Conservation (phyloP, 2,113 vertebrate genomes). For the Muscicapa adusta region DNA sequence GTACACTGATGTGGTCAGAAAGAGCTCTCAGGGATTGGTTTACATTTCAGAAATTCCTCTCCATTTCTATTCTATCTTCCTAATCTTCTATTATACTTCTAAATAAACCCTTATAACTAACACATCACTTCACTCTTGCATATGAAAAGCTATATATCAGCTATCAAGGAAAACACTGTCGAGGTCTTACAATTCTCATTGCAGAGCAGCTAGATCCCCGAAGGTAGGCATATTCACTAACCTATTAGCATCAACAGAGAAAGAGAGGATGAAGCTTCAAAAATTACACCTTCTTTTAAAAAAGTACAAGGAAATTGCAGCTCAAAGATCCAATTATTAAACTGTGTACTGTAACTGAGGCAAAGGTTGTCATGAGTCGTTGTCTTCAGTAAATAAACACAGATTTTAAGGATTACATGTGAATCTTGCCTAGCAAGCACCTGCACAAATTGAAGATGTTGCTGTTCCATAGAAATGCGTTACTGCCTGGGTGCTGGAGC, state of each 20-base stretch:
- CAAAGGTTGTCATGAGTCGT: not conserved
- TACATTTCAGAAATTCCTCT: not conserved
- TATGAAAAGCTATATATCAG: not conserved
- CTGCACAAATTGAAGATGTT: not conserved
- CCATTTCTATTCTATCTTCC: not conserved
- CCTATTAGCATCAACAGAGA: not conserved
- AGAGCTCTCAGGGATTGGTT: not conserved
- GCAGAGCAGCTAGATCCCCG: not conserved
- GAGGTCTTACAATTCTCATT: not conserved
- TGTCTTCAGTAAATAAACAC: not conserved
- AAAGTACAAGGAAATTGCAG: not conserved
- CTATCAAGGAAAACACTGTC: not conserved
- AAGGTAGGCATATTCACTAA: not conserved
- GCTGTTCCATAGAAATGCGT: not conserved
- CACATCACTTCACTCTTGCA: not conserved
- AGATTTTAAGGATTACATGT: not conserved
- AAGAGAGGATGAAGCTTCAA: not conserved
- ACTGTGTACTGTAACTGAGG: not conserved
- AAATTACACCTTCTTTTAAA: not conserved
- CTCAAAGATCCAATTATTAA: not conserved
- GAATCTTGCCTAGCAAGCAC: not conserved
- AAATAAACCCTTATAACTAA: not conserved
- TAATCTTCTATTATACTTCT: not conserved
- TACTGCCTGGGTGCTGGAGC: not conserved
- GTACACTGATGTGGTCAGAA: not conserved